These are phyloP conservation scores for Malthinus flaveolus DNA, from an alignment of 2,888 invertebrate genomes.

Conservation along the genomic window DNA sequence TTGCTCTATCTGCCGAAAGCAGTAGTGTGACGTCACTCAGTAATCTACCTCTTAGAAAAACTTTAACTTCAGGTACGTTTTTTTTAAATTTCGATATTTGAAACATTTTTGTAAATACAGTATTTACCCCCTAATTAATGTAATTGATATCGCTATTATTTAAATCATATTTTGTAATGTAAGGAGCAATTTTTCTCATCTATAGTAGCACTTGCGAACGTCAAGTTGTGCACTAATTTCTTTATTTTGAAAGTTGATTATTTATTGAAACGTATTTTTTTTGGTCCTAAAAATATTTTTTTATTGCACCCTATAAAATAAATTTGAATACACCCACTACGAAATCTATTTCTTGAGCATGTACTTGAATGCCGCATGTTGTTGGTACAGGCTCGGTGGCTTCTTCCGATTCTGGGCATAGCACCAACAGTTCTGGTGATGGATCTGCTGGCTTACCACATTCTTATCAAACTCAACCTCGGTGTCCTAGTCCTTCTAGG, in stretches of 20 bases:
- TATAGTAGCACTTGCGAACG: no score
- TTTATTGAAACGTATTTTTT: conserved; percentile 5
- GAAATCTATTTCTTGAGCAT: conserved; percentile 34
- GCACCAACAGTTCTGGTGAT: conserved; percentile 69
- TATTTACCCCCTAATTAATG: conserved; percentile 2
- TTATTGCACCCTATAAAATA: neutral
- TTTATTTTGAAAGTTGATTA: conserved; percentile 8
- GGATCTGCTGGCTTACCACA: conserved; percentile 56
- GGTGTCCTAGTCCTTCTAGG: conserved; percentile 48
- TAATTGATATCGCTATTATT: no score
- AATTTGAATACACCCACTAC: conserved; percentile 2
- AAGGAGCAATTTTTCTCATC: no score
- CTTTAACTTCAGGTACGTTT: conserved; percentile 68
- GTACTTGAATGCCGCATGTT: conserved; percentile 44
- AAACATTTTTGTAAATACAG: neutral
- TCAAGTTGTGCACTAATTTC: conserved; percentile 6
- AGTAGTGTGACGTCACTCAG: conserved; percentile 93
- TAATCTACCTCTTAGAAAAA: conserved; percentile 86
- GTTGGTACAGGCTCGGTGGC: conserved; percentile 75
- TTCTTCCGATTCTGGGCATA: conserved; percentile 90
- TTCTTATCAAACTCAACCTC: conserved; percentile 49
- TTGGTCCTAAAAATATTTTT: neutral
- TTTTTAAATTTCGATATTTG: no score
- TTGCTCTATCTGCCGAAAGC: conserved; percentile 91
- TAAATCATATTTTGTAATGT: no score